Evolutionary conservation across 2,797 vertebrate species (phyloP).

Genomic region (Hemitrygon akajei): DNA sequence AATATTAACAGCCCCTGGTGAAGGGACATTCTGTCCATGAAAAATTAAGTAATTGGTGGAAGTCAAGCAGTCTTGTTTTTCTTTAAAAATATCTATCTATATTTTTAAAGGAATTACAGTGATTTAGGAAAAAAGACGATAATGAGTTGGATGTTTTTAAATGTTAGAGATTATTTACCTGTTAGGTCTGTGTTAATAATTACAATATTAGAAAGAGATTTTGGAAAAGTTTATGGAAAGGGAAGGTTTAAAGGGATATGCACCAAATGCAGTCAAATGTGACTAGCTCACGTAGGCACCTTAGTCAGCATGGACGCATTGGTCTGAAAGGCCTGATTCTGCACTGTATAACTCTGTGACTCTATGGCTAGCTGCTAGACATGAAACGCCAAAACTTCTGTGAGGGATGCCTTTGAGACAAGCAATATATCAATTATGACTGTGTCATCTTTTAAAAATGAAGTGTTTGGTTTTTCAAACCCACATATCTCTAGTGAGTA

Average conservation of each 20-base stretch:
- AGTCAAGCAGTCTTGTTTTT: not conserved
- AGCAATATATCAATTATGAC: not conserved
- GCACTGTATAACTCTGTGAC: not conserved
- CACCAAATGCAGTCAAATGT: no score
- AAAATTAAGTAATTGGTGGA: not conserved
- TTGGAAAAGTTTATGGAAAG: no score
- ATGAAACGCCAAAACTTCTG: not conserved
- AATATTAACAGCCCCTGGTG: not conserved
- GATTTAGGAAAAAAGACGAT: no score
- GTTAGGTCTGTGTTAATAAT: no score
- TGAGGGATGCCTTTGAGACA: not conserved
- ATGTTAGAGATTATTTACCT: no score
- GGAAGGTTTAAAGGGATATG: no score
- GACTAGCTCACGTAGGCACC: no score
- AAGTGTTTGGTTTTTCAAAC: not conserved
- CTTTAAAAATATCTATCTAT: not conserved
- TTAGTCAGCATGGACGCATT: no score
- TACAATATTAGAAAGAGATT: no score
- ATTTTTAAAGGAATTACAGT: not conserved
- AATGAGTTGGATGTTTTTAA: no score
- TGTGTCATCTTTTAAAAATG: not conserved
- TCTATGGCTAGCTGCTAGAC: not conserved
- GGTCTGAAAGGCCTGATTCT: no score
- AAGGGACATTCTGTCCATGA: not conserved
- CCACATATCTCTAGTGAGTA: not conserved